Conservation (phyloP, 2,113 vertebrate species). For the Anser cygnoides region DNA sequence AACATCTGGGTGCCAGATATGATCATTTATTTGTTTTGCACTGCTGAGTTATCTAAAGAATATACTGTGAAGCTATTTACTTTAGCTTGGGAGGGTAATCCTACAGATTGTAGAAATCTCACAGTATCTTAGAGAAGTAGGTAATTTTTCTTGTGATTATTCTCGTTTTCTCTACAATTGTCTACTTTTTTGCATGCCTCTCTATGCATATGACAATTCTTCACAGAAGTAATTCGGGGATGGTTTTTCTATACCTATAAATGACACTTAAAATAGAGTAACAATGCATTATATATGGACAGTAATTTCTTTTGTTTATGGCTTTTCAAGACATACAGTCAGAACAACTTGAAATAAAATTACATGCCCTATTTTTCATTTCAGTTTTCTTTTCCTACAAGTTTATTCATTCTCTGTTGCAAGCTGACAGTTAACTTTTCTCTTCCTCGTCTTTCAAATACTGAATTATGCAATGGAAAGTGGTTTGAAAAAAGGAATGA, state of each 20-base stretch:
- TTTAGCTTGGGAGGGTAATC: neutral
- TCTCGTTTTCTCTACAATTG: neutral
- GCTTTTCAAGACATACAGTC: neutral
- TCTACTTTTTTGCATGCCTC: neutral
- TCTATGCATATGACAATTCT: neutral
- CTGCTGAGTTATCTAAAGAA: neutral
- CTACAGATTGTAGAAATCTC: neutral
- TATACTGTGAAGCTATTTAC: neutral
- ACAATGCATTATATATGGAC: neutral
- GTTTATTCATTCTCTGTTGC: neutral
- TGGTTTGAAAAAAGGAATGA: neutral
- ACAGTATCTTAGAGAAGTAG: neutral
- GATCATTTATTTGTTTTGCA: neutral
- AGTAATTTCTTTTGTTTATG: neutral
- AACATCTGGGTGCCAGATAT: slow-evolving; percentile 62
- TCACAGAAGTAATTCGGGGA: neutral
- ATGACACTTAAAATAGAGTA: neutral
- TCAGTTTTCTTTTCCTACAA: neutral
- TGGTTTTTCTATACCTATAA: neutral
- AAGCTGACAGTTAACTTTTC: neutral
- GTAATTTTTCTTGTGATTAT: neutral
- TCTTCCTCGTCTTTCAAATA: neutral
- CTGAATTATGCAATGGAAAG: neutral
- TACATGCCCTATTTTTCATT: neutral
- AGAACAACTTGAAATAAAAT: neutral